These are phyloP conservation scores for Drosophila prolongata DNA, from an alignment of 2,888 invertebrate genomes.

Conservation along the genomic window DNA sequence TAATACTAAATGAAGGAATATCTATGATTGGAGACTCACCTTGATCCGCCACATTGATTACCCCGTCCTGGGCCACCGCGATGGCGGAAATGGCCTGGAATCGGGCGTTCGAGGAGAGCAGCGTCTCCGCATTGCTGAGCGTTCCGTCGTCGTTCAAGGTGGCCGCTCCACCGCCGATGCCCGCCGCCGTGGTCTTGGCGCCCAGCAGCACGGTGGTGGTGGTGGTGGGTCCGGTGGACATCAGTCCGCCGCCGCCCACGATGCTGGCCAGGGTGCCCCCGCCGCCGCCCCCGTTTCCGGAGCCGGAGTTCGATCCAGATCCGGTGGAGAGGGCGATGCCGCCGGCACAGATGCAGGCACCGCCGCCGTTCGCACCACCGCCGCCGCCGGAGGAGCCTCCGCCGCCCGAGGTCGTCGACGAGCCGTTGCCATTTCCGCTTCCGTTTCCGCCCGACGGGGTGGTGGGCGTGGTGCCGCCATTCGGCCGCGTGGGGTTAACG, in stretches of 20 bases:
- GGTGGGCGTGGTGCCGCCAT: conserved; percentile 81
- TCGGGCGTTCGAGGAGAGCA: conserved; percentile 95
- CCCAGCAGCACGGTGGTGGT: conserved; percentile 83
- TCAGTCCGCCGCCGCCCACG: conserved; percentile 81
- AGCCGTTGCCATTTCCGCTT: conserved; percentile 65
- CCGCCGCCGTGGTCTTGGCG: conserved; percentile 80
- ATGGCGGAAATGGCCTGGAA: conserved; percentile 95
- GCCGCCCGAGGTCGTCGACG: conserved; percentile 45
- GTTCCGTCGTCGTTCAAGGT: conserved; percentile 83
- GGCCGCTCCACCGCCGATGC: conserved; percentile 64
- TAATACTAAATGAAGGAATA: no score
- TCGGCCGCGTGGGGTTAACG: conserved; percentile 82
- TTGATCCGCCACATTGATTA: conserved; percentile 97
- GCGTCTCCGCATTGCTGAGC: conserved; percentile 91
- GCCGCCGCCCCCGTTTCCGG: conserved; percentile 48
- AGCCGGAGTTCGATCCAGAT: conserved; percentile 28
- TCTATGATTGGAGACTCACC: conserved; percentile 85
- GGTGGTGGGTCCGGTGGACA: conserved; percentile 84
- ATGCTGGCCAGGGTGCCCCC: conserved; percentile 77
- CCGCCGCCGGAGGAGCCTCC: conserved; percentile 73
- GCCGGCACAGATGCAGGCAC: conserved; percentile 58
- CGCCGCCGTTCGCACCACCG: conserved; percentile 50
- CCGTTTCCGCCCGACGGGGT: conserved; percentile 71
- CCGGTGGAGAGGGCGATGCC: conserved; percentile 50
- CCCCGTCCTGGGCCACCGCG: conserved; percentile 97